Evolutionary conservation across 1,140 invertebrate species (phyloP).

Genomic region (Ips typographus): DNA sequence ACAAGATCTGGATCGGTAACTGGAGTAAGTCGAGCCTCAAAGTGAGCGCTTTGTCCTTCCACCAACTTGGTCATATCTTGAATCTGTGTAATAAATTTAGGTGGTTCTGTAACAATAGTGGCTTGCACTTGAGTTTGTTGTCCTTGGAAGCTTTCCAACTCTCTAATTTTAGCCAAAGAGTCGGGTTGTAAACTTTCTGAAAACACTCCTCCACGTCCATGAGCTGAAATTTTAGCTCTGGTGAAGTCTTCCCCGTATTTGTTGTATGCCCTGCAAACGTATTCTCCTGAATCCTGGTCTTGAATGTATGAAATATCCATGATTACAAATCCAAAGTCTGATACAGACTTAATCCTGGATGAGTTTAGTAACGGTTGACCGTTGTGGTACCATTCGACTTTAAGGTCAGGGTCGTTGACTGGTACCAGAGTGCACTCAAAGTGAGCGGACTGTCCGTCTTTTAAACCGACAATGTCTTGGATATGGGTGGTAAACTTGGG

Average conservation of each 20-base stretch:
- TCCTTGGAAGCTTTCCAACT: constrained; percentile 76
- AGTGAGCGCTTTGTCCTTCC: constrained; percentile 93
- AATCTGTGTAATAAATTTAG: constrained; percentile 89
- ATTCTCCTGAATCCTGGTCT: constrained; percentile 91
- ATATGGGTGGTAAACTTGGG: constrained; percentile 88
- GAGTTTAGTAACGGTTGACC: constrained; percentile 84
- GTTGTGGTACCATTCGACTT: constrained; percentile 96
- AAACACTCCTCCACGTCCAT: constrained; percentile 86
- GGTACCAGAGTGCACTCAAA: constrained; percentile 91
- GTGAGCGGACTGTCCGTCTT: constrained; percentile 89
- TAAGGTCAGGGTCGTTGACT: constrained; percentile 90
- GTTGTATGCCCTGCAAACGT: constrained; percentile 85
- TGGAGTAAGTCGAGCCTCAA: constrained; percentile 88
- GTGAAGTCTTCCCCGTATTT: constrained; percentile 90
- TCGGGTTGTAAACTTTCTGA: constrained; percentile 93
- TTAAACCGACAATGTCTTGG: constrained; percentile 79
- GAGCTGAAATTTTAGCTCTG: constrained; percentile 77
- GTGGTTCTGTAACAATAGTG: constrained; percentile 75
- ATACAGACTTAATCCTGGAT: constrained; percentile 89
- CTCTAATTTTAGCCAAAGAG: constrained; percentile 85
- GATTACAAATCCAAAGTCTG: constrained; percentile 95
- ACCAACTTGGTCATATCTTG: constrained; percentile 76
- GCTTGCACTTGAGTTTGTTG: constrained; percentile 62
- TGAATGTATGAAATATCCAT: constrained; percentile 94
- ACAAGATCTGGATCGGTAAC: constrained; percentile 89